Base-by-base conservation (phyloP, 2,113 vertebrate species). In the Chiloscyllium plagiosum region DNA sequence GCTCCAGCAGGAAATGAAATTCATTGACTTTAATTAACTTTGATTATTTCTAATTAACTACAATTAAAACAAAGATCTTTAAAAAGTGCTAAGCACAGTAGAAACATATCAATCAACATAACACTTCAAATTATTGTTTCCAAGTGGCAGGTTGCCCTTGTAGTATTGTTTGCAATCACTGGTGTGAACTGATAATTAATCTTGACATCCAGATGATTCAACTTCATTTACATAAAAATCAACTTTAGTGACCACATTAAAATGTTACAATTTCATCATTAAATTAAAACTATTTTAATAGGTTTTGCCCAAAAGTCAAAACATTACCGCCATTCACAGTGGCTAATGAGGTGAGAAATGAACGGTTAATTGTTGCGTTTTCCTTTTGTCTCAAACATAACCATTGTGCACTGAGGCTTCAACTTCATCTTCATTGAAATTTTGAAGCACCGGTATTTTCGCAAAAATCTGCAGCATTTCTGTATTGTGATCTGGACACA, bases 11-110 rank as follows among this genome's bases (percentile, higher is more conserved):
- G 87, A 92, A 92, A 61, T 92, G 15, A 65, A 92, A 92, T 33
- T 65, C 87, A n/a, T 92, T 92, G 56, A 92, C 87, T 92, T 92
- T 92, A 65, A 92, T 92, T 90, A 90, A 65, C 52, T 90, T 89
- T 90, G 87, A 90, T 65, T 65, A 92, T 92, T 92, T 92, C 19
- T 92, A 92, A 92, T 92, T 92, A 65, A 65, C 52, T 65, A 33
- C 87, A 92, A 92, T 92, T 92, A 92, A 92, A 92, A 65, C 87
- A 92, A 92, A 92, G 52, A 61, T 89, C 42, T 89, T 65, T 29
- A n/a, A n/a, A 26, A 29, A 65, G 87, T n/a, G 13, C 29, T 33
- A 92, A 61, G 87, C 52, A 65, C n/a, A 92, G 56, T 17, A 6
- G 52, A 89, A 92, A 65, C 52, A 61, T 92, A 65, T 92, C 52